Percentiles rank a stretch among this genome's conserved stretches.
Conservation (phyloP, 1,140 invertebrate genomes). For the Diachasmimorpha longicaudata region DNA sequence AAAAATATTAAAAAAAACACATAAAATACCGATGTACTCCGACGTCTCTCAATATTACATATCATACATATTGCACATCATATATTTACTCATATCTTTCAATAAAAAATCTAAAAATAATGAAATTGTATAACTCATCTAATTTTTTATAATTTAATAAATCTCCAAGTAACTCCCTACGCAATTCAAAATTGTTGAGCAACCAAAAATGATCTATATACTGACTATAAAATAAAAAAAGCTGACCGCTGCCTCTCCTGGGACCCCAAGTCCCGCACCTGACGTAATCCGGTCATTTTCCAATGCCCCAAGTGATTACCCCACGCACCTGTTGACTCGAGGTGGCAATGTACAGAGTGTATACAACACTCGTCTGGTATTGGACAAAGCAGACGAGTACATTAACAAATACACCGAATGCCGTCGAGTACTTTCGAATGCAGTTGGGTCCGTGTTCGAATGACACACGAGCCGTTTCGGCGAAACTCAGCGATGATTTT, state of each 20-base stretch:
- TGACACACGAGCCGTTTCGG: constrained; percentile 62
- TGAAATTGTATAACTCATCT: too few species aligned
- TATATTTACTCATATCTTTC: too few species aligned
- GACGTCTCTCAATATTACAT: too few species aligned
- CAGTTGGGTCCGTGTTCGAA: constrained; percentile 60
- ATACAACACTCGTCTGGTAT: constrained; percentile 40
- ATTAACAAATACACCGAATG: constrained; percentile 48
- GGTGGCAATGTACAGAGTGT: constrained; percentile 43
- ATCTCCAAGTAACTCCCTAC: too few species aligned
- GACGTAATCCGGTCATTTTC: not conserved
- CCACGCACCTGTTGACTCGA: constrained; percentile 48
- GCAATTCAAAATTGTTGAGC: too few species aligned
- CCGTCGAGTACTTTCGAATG: constrained; percentile 51
- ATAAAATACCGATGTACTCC: too few species aligned
- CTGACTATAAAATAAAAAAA: not conserved
- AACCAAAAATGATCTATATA: too few species aligned
- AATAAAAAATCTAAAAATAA: too few species aligned
- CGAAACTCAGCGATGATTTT: constrained; percentile 61
- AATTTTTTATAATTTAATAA: too few species aligned
- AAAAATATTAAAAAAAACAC: too few species aligned
- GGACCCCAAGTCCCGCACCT: not conserved
- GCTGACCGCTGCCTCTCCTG: not conserved
- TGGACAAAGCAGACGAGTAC: constrained; percentile 44
- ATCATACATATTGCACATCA: too few species aligned
- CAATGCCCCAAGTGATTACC: not conserved